Evolutionary conservation across 1,140 invertebrate genomes (phyloP).

Genomic region (Helicorthomorpha holstii): DNA sequence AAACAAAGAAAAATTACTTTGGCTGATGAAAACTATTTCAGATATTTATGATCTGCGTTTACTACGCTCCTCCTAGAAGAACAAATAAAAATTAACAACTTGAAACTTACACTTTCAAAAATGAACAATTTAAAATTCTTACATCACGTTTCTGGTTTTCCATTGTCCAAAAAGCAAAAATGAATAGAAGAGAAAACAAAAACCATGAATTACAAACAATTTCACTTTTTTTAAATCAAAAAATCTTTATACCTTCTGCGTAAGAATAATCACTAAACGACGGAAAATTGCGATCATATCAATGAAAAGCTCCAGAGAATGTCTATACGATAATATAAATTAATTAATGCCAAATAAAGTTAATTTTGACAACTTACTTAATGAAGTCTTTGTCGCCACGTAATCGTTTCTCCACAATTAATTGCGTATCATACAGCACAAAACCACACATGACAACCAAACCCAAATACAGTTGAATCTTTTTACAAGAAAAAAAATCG

Average conservation of each 20-base stretch:
- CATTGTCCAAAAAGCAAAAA: no score
- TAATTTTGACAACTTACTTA: conserved; percentile 21
- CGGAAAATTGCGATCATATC: conserved; percentile 85
- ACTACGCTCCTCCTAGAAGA: no score
- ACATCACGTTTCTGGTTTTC: no score
- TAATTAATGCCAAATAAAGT: neutral
- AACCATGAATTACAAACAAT: no score
- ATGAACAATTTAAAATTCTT: no score
- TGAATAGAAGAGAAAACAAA: no score
- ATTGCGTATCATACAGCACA: conserved; percentile 86
- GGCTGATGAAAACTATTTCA: no score
- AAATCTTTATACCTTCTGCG: conserved; percentile 51
- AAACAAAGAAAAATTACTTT: no score
- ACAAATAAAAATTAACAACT: no score
- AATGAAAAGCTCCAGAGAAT: conserved; percentile 77
- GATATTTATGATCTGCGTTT: no score
- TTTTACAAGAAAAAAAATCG: neutral
- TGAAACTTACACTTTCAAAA: no score
- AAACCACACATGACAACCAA: conserved; percentile 82
- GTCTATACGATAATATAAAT: conserved; percentile 28
- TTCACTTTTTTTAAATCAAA: neutral
- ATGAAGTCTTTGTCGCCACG: conserved; percentile 84
- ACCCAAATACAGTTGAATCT: conserved; percentile 72
- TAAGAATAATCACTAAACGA: conserved; percentile 67
- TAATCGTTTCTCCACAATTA: conserved; percentile 82